These are phyloP conservation scores for Drosophila neocordata DNA, from an alignment of 1,140 invertebrate genomes.

Conservation along the genomic window DNA sequence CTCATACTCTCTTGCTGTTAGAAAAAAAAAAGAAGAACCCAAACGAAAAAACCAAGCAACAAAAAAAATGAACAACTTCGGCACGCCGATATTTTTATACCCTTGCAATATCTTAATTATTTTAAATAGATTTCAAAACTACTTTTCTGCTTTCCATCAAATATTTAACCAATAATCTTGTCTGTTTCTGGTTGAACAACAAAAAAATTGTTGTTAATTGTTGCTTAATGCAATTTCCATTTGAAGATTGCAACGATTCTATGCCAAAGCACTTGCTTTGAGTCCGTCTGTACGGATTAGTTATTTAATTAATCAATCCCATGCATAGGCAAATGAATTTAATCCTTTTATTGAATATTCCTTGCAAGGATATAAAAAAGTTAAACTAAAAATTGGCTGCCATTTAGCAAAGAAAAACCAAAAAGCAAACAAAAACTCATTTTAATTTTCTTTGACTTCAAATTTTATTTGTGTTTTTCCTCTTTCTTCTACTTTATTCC, in stretches of 20 bases:
- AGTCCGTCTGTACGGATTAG: no score
- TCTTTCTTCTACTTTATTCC: constrained; percentile 69
- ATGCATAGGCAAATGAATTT: no score
- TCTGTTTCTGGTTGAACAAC: no score
- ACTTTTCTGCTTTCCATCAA: no score
- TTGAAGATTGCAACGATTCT: no score
- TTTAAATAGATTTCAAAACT: not conserved
- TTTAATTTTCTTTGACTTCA: constrained; percentile 76
- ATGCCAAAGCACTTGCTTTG: no score
- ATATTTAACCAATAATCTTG: no score
- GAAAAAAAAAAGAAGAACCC: not conserved
- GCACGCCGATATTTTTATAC: not conserved
- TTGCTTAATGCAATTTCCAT: no score
- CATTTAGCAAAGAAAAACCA: constrained; percentile 40
- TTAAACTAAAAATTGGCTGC: constrained; percentile 54
- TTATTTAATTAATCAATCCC: no score
- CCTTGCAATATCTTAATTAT: not conserved
- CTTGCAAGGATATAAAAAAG: constrained; percentile 15
- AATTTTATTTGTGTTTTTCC: constrained; percentile 74
- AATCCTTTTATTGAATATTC: not conserved
- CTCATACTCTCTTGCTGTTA: constrained; percentile 24
- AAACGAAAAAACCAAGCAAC: not conserved
- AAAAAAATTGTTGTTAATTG: no score
- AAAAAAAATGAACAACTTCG: not conserved
- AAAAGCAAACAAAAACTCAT: constrained; percentile 38